Percentiles rank a stretch among this genome's conserved stretches.
Conservation (phyloP, 2,797 vertebrate genomes). For the Choloepus didactylus region DNA sequence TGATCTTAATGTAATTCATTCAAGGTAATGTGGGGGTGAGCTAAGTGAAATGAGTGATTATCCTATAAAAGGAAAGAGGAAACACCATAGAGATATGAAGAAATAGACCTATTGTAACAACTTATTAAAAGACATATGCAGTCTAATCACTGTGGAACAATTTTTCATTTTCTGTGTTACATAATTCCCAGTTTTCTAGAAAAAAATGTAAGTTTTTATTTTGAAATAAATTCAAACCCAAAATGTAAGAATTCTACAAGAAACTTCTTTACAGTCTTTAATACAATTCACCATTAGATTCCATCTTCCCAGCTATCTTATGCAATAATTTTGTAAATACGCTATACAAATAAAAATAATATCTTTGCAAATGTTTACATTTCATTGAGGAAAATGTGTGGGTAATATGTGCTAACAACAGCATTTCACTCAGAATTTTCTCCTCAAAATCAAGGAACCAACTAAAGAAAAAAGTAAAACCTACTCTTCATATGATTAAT, state of each 20-base stretch:
- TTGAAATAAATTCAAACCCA: neutral
- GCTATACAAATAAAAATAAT: neutral
- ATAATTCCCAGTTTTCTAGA: neutral
- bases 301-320: neutral
- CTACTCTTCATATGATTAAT: neutral
- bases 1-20: conserved; percentile 1
- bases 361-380: neutral
- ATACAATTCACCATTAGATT: neutral
- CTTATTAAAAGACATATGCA: neutral
- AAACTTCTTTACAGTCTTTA: neutral
- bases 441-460: neutral
- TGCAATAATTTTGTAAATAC: neutral
- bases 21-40: neutral
- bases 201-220: neutral
- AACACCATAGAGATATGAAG: neutral
- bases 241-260: neutral
- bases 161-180: neutral
- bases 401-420: neutral
- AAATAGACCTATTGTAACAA: neutral
- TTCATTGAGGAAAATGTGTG: neutral
- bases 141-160: neutral
- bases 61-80: neutral
- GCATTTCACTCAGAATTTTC: neutral
- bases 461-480: neutral
- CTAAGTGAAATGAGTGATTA: neutral